Base-by-base conservation (phyloP, 2,888 invertebrate genomes). In the Eucriotettix oculatus region DNA sequence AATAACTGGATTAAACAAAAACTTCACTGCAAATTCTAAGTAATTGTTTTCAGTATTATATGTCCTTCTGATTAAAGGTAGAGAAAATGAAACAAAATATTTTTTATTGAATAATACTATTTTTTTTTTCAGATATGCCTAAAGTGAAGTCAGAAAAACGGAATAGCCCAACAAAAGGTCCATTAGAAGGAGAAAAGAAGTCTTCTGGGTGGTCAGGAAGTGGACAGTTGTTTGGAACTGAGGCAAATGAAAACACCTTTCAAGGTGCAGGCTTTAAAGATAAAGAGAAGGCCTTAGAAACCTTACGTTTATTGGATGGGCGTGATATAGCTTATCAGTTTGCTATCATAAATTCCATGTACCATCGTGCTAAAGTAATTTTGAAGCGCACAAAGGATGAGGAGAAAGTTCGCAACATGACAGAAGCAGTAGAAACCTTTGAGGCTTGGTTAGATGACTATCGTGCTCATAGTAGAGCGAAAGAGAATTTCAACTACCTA, bases 261-360 rank as follows among this genome's bases (percentile, higher is more conserved):
- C 83, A 84, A 9, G 86, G 86, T 0, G 76, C 87, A 41, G 86
- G 88, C 29, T 89, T 88, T 72, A 88, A 88, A 70, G 87, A 88
- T 70, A 83, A 83, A 69, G 82, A 79, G n/a, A 80, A 86, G 1
- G 88, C 88, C 0, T 73, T 81, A 64, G 81, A 80, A 58, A 86
- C 87, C 0, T 73, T 89, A 10, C 76, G 71, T 76, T 77, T 71
- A 29, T 72, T 88, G 63, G 79, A 85, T 65, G 88, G 85, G 1
- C 74, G 88, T 12, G 89, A 89, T 73, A 83, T 87, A 0, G 85
- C 86, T 61, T 89, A 88, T 71, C 87, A 88, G 73, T 82, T 80
- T 68, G 72, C 88, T 59, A 60, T 64, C 53, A 68, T 69, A 60
- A 69, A 69, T 59, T 68, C 68, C n/a, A 69, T 69, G 68, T 68